These are phyloP conservation scores for Drosophila nigromelanica DNA, from an alignment of 1,140 invertebrate species.

Conservation along the genomic window DNA sequence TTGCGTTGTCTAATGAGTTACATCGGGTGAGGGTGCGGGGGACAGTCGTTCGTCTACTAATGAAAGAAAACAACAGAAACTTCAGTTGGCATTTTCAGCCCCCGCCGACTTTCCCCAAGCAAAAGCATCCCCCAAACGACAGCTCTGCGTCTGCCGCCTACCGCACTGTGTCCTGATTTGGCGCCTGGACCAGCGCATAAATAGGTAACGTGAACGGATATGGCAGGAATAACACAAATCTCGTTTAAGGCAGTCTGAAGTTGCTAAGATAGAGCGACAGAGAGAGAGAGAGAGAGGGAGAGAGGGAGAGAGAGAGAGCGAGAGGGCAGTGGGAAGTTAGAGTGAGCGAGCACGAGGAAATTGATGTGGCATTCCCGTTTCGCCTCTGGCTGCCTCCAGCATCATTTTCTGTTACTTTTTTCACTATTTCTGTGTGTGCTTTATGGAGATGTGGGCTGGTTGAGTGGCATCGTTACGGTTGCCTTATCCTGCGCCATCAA, in stretches of 20 bases:
- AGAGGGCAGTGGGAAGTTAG: neutral
- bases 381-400: slow-evolving; percentile 19
- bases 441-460: slow-evolving; percentile 26
- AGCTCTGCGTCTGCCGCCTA: slow-evolving; percentile 49
- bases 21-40: neutral
- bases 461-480: slow-evolving; percentile 45
- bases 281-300: slow-evolving; percentile 1
- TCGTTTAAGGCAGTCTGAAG: slow-evolving; percentile 47
- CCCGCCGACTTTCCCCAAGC: neutral
- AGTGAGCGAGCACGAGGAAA: slow-evolving; percentile 11
- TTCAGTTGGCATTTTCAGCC: slow-evolving; percentile 53
- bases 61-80: slow-evolving; percentile 72
- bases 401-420: slow-evolving; percentile 2
- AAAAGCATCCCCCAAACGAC: slow-evolving; percentile 25
- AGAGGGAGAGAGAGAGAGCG: slow-evolving; percentile 13
- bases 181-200: slow-evolving; percentile 48
- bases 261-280: slow-evolving; percentile 1
- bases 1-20: slow-evolving; percentile 58
- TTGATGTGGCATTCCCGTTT: slow-evolving; percentile 44
- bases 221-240: slow-evolving; percentile 60
- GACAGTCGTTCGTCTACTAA: slow-evolving; percentile 56
- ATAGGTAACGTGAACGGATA: slow-evolving; percentile 54
- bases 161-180: slow-evolving; percentile 76
- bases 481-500: slow-evolving; percentile 13
- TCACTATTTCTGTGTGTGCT: neutral